These are phyloP conservation scores for Carterocephalus palaemon DNA, from an alignment of 2,888 invertebrate species.

Conservation along the genomic window DNA sequence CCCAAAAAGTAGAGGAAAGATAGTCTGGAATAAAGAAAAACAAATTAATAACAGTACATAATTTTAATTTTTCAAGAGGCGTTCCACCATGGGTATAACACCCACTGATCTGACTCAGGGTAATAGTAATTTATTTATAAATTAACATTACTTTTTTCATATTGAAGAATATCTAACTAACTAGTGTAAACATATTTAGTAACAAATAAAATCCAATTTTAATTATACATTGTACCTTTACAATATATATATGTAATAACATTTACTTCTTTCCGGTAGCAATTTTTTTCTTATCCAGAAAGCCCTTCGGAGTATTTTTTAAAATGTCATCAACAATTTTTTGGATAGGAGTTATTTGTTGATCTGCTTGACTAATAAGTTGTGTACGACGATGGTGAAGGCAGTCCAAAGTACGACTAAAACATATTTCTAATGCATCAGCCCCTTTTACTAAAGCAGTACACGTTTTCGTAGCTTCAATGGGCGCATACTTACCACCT, in stretches of 20 bases:
- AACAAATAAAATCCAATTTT: no score
- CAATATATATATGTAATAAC: not conserved
- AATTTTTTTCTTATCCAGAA: conserved; percentile 37
- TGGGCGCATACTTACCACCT: conserved; percentile 52
- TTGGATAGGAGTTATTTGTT: conserved; percentile 42
- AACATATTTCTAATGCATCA: conserved; percentile 53
- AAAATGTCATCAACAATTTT: conserved; percentile 42
- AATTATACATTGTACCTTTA: no score
- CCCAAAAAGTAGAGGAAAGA: no score
- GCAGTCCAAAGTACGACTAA: conserved; percentile 39
- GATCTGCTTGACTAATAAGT: conserved; percentile 47
- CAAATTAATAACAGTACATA: no score
- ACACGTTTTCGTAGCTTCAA: conserved; percentile 49
- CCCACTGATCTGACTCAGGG: no score
- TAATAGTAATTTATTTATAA: no score
- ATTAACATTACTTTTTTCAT: no score
- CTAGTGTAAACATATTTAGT: no score
- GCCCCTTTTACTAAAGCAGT: conserved; percentile 43
- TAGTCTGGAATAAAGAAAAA: no score
- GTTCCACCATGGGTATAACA: no score
- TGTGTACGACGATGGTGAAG: conserved; percentile 45
- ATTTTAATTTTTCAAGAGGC: no score
- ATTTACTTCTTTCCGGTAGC: conserved; percentile 1
- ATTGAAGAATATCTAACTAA: no score
- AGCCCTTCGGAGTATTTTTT: conserved; percentile 36